Evolutionary conservation across 2,888 invertebrate genomes (phyloP), one percentile per base, ranked within the genome.

Genomic region (Yponomeuta malinellus): DNA sequence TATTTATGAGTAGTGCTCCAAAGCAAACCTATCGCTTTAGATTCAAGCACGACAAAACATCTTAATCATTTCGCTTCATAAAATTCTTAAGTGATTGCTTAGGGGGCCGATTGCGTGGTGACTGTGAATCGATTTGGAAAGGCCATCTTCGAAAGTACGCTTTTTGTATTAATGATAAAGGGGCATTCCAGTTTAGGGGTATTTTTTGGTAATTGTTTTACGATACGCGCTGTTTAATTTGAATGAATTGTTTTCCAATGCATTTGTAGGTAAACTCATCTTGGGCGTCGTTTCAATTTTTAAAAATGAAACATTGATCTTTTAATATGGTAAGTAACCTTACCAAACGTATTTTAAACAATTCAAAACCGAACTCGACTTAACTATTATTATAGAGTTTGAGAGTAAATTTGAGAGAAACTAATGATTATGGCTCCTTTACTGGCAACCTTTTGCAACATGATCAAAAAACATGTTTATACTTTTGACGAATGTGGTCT

Each of bases 51-150:
- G 80, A 88, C 87, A 87, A 88, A 89, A 89, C 89, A 91, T 92
- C 92, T 91, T 91, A 90, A 92, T 92, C 89, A 90, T 88, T 88
- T 85, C 90, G 90, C 82, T 86, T 89, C 90, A 91, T 92, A 91
- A 89, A 91, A 86, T 87, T 86, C 86, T 88, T 92, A 90, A 92
- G 92, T 92, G 91, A 91, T 92, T 92, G 87, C 88, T 79, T 82
- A 77, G 81, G 87, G 83, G 87, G 79, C 81, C 78, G 81, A 79
- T 87, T 85, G 87, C 87, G 87, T 90, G 89, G 84, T 63, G 70
- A 48, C 82, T 79, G 80, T 79, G 82, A 89, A 88, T 89, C 88
- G 89, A 91, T 90, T 90, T 85, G 75, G 79, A 84, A 85, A 88
- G 85, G 86, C 86, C 84, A 89, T 89, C 86, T 86, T 82, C 76